Evolutionary conservation across 2,888 invertebrate genomes (phyloP), one percentile per base, ranked within the genome.

Genomic region (Latrodectus elegans): DNA sequence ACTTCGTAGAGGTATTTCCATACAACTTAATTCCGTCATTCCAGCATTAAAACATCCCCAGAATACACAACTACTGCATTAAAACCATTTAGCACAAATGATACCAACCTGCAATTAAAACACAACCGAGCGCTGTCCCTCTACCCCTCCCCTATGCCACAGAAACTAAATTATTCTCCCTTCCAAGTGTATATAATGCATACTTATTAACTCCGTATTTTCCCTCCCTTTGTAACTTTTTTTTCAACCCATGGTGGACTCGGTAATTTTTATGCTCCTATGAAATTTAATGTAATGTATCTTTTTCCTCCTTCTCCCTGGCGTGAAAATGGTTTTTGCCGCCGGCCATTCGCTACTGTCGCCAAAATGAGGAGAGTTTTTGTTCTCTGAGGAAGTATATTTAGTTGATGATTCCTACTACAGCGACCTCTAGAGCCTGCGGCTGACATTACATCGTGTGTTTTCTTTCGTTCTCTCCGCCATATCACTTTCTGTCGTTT

Each of bases 201-300:
- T 74, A 74, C 49, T 71, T 75, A 60, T 51, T 70, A 75, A 26
- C 67, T 22, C 14, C 38, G n/a, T 49, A 9, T 38, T 53, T 10
- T 53, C n/a, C 55, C 51, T 17, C 26, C 64, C 11, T 22, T 17
- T 9, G 17, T 22, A 51, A 17, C 53, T 26, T 73, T 74, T 67
- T 67, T 22, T 17, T 71, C n/a, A 49, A n/a, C 11, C 15, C 52
- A 82, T 15, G 51, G 15, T 60, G 60, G 60, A n/a, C 60, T n/a
- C 64, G 22, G 22, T 67, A 82, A 82, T 82, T 82, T 55, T 75
- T 68, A 75, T 75, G 68, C 82, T 55, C 60, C 75, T 68, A 82
- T 82, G 82, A 82, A 82, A 82, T 75, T 75, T 70, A 82, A 82
- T 82, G 75, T 71, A 76, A 17, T 68, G 67, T 82, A 82, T 65